Evolutionary conservation across 2,888 invertebrate genomes (phyloP), one percentile per base, ranked within the genome.

Genomic region (Chloromyia formosa): DNA sequence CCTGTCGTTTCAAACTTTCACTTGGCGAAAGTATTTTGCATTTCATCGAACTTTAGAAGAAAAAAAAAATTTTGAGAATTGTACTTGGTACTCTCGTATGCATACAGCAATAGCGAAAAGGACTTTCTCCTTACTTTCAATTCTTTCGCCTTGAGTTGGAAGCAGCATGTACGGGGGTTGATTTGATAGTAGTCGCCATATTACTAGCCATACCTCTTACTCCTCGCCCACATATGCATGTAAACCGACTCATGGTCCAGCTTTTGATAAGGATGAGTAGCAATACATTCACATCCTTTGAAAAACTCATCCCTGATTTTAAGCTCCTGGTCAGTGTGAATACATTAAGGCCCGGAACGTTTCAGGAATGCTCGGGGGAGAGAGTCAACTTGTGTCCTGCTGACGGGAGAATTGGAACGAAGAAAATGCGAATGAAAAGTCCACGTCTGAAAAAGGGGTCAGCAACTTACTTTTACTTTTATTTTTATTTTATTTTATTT

Each of bases 301-400:
- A 35, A 61, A 23, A 45, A 49, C 66, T 14, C 14, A 49, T n/a
- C 60, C 62, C 62, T 23, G 42, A 73, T 75, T 75, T 75, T 71
- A 75, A 75, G 74, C 68, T 72, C 68, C 74, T 76, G 76, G 76
- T 76, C 76, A 76, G 74, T 76, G 27, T 35, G 76, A 76, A 74
- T 76, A 76, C 73, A 76, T 76, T 76, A 76, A 76, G 64, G 61
- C 68, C 73, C 66, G 62, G 18, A 20, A 53, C 68, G 22, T 22
- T 53, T 16, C 22, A 20, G 49, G 22, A 53, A 45, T 14, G 42
- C 64, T 14, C 18, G 23, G 18, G 49, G 49, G 49, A 45, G 42
- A n/a, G 42, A 40, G 49, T 49, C 14, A 10, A 18, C 22, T 49
- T 22, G 49, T 49, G 66, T 35, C 66, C 35, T 66, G 66, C n/a